Percentiles rank a stretch among this genome's conserved stretches.
phyloP scores from a whole-genome alignment of 1,140 invertebrate species.

The Polyergus mexicanus region DNA sequence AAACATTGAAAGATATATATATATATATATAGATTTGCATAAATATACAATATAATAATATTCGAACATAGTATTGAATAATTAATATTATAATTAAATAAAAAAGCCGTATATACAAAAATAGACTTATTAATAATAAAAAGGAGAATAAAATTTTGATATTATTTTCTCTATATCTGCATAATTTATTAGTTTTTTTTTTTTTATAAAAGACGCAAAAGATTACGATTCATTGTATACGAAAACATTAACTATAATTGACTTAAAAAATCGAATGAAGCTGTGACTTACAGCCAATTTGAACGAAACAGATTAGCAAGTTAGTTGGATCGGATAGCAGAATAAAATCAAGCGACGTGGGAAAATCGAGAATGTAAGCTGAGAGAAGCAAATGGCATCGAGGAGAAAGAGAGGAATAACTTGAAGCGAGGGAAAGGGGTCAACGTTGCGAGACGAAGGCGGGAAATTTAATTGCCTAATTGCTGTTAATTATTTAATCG shows the following conservation, averaged over 20 bases:
- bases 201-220: background rate
- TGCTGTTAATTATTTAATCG: constrained; percentile 84
- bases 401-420: constrained; percentile 43
- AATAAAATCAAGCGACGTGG: constrained; percentile 44
- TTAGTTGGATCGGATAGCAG: constrained; percentile 11
- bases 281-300: background rate
- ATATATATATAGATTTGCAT: background rate
- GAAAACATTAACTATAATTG: background rate
- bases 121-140: background rate
- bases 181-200: background rate
- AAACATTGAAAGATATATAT: background rate
- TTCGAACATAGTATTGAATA: background rate
- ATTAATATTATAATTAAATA: background rate
- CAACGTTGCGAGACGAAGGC: constrained; percentile 54
- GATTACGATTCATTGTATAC: background rate
- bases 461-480: constrained; percentile 83
- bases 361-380: constrained; percentile 18
- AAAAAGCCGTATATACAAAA: too few species aligned
- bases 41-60: background rate
- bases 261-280: constrained; percentile 1
- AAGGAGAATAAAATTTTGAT: background rate
- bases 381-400: constrained; percentile 43
- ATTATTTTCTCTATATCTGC: background rate
- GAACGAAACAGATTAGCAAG: constrained; percentile 24
- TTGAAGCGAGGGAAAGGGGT: constrained; percentile 43